Evolutionary conservation across 2,888 invertebrate genomes (phyloP).

Genomic region (Hydriomena furcata): DNA sequence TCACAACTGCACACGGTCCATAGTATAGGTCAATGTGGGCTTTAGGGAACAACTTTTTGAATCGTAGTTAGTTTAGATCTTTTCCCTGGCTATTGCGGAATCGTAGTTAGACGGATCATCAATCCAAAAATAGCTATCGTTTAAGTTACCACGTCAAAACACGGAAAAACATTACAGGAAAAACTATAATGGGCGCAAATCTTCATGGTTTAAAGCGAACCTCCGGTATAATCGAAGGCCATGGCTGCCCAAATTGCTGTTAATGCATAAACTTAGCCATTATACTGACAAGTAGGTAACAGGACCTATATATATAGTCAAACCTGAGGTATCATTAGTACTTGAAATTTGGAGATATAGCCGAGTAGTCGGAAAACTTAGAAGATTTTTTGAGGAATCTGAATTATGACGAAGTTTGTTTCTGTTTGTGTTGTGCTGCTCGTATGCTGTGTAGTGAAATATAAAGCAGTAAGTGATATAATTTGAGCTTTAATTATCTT

Average conservation of each 20-base stretch:
- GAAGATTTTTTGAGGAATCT: background rate
- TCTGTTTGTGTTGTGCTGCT: constrained; percentile 28
- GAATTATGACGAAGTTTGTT: constrained; percentile 30
- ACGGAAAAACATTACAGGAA: constrained; percentile 23
- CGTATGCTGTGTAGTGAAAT: constrained; percentile 22
- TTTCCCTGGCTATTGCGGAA: no score
- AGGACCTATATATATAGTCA: constrained; percentile 16
- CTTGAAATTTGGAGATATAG: constrained; percentile 2
- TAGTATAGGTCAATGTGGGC: no score
- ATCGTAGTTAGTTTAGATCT: no score
- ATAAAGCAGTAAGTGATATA: constrained; percentile 40
- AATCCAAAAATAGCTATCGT: no score
- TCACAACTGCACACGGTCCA: no score
- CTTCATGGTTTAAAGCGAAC: constrained; percentile 34
- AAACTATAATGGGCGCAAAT: constrained; percentile 18
- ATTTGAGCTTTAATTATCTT: no score
- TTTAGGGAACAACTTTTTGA: no score
- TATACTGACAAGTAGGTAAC: no score
- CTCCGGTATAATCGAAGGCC: constrained; percentile 44
- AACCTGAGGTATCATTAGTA: constrained; percentile 6
- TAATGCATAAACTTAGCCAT: constrained; percentile 29
- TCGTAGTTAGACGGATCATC: no score
- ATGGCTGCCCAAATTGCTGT: constrained; percentile 30
- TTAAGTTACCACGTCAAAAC: background rate
- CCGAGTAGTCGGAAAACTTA: background rate